phyloP scores from a whole-genome alignment of 2,888 invertebrate genomes.

The Abrostola triplasia region DNA sequence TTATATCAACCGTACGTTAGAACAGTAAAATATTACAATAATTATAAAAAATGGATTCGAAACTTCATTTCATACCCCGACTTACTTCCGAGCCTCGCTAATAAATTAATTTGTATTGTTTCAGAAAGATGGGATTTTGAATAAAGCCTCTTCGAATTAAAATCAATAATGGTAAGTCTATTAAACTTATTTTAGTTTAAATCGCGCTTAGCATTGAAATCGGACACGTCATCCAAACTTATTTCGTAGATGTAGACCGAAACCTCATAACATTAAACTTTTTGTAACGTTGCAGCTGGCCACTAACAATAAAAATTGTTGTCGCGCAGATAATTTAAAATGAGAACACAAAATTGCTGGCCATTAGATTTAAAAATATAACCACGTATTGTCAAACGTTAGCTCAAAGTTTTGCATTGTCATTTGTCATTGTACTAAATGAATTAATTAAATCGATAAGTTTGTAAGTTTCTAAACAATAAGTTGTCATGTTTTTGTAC shows the following conservation, averaged over 20 bases:
- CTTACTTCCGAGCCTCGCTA: constrained; percentile 12
- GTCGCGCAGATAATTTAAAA: constrained; percentile 57
- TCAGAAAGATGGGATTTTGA: constrained; percentile 49
- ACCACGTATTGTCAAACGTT: constrained; percentile 33
- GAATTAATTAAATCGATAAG: no score
- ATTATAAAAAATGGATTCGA: no score
- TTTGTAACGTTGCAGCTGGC: constrained; percentile 60
- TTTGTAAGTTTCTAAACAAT: no score
- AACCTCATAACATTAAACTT: constrained; percentile 60
- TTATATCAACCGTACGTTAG: no score
- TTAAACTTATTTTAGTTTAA: constrained; percentile 8
- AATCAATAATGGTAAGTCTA: constrained; percentile 39
- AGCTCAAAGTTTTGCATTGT: constrained; percentile 31
- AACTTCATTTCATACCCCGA: no score
- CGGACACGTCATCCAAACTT: constrained; percentile 51
- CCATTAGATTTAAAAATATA: constrained; percentile 39
- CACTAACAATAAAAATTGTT: constrained; percentile 58
- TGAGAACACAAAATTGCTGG: constrained; percentile 57
- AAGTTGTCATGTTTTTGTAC: no score
- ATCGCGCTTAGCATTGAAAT: constrained; percentile 37
- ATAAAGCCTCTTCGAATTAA: constrained; percentile 2
- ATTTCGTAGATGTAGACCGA: constrained; percentile 59
- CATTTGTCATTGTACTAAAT: constrained; percentile 13
- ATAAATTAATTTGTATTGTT: constrained; percentile 50
- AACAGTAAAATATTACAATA: no score